Base-by-base conservation (phyloP, 2,797 vertebrate genomes). In the Myripristis jacobus region DNA sequence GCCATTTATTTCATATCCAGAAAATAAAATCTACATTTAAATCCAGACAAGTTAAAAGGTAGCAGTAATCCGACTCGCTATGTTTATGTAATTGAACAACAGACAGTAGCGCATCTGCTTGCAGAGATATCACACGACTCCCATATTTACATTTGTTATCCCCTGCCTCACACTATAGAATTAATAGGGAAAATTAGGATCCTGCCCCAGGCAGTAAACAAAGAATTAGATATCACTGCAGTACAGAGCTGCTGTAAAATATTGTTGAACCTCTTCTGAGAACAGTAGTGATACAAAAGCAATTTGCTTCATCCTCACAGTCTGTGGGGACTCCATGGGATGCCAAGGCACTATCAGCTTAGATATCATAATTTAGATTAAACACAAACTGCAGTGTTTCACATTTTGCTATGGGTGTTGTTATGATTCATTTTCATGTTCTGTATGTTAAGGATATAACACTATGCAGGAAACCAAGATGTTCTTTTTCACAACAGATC, bases 21-120 rank as follows among this genome's bases (percentile, higher is more conserved):
- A 70, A 86, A 87, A 89, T 84, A 24, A 80, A 86, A 90, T 88
- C 75, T 87, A 73, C 72, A 82, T 84, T 86, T 82, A 87, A 88
- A 91, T 80, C 69, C 54, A n/a, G 61, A 81, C 81, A 82, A 84
- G 77, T 91, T 82, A 87, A 87, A 90, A 89, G 79, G 81, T 83
- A 77, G 81, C 74, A 44, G 76, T 88, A 90, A 91, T 90, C 82
- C 54, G 36, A 79, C 70, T 75, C 18, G 55, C 68, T 66, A 56
- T 77, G 66, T 84, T 71, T 67, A 56, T 77, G 74, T 83, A 88
- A 88, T 84, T 83, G 81, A 83, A 87, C 81, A 89, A 81, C 62
- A 87, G 75, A 83, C 73, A 73, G 73, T 62, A 10, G 29, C 55
- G 59, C 80, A 88, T 89, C 86, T 87, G 79, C 75, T 85, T 60